Evolutionary conservation across 2,888 invertebrate genomes (phyloP), one percentile per base, ranked within the genome.

Genomic region (Eupithecia dodoneata): DNA sequence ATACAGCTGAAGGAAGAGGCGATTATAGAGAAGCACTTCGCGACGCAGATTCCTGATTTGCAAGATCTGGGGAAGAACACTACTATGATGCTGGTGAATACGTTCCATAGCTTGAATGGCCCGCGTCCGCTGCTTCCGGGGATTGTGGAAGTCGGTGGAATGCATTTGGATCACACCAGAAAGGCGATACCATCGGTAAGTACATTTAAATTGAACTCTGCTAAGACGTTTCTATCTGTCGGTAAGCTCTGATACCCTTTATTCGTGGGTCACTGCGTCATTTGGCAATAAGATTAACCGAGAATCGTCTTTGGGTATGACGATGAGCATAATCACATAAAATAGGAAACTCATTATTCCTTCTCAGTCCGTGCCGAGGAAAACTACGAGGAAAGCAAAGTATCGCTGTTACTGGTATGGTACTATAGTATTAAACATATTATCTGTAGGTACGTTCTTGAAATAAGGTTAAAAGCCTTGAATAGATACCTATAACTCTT

Each of bases 121-220:
- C 94, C 95, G 2, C 93, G 94, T 41, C 96, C 97, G 0, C 83
- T 92, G 3, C 84, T 96, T 0, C 96, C 96, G 0, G 96, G 96
- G 41, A 88, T 96, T 0, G 91, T 97, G 12, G 97, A 96, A 90
- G 94, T 96, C 13, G 96, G 96, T 10, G 97, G 97, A 0, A 93
- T 96, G 88, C 96, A 96, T 84, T 90, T 96, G 67, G 91, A 91
- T 52, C 87, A 89, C 3, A 84, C 84, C 3, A 87, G 82, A 12
- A 91, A 94, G 67, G 83, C 91, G 4, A 87, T 97, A 80, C 95
- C 96, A 0, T 74, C 87, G 73, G 95, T 95, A 84, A 90, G 92
- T 91, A 73, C 0, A 12, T 70, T 41, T 49, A 15, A 72, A 6
- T 66, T 66, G 3, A n/a, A 42, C 41, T 30, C 41, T 44, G 47